A percentile compares a stretch with the other conserved stretches of the same genome.
Conservation (phyloP, 2,113 vertebrate species). For the Hyperopisus bebe region DNA sequence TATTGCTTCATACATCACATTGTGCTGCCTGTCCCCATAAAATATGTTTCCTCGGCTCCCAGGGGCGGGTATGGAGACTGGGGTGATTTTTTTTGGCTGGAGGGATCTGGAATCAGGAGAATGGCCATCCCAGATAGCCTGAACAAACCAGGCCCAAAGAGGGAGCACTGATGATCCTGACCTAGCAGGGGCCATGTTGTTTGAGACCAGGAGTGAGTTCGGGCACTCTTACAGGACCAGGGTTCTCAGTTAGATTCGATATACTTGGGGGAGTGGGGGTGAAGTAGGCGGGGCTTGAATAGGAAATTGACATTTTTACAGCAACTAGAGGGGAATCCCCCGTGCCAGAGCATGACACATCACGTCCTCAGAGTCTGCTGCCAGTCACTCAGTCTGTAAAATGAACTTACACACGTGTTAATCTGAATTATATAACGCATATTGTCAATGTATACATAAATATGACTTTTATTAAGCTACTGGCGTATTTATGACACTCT, state of each 20-base stretch:
- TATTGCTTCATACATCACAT: not conserved
- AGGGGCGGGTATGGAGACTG: not conserved
- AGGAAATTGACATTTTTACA: conserved; percentile 6
- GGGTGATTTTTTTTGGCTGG: not conserved
- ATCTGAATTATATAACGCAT: not conserved
- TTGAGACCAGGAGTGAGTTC: conserved; percentile 28
- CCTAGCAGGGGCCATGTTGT: conserved; percentile 18
- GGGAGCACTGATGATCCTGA: conserved; percentile 38
- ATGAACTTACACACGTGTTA: not conserved
- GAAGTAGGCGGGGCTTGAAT: not conserved
- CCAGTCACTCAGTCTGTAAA: not conserved
- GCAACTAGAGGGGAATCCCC: not conserved
- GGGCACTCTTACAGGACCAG: conserved; percentile 30
- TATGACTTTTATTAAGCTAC: not conserved
- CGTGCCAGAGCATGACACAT: not conserved
- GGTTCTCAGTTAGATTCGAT: not conserved
- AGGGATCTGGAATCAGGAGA: conserved; percentile 17
- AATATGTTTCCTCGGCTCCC: not conserved
- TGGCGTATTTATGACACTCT: not conserved
- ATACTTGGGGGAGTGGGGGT: not conserved
- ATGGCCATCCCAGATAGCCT: conserved; percentile 31
- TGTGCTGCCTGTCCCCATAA: not conserved
- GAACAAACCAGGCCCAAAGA: conserved; percentile 38
- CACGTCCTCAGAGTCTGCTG: not conserved
- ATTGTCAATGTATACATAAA: not conserved